A percentile compares a stretch with the other conserved stretches of the same genome.
phyloP scores from a whole-genome alignment of 2,888 invertebrate genomes.

The Arctia plantaginis region DNA sequence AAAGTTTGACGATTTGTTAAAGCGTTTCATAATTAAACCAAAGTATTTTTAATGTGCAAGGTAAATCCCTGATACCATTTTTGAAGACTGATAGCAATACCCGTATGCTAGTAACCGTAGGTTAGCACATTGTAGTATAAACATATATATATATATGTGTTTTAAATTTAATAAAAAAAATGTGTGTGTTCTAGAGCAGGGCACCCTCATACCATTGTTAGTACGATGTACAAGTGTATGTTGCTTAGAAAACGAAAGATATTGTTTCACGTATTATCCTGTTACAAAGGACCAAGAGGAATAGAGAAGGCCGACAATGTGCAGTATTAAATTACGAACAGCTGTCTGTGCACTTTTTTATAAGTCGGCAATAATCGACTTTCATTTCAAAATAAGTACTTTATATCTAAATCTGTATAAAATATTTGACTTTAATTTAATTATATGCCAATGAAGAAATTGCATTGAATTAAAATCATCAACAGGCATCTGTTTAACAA shows the following conservation, averaged over 20 bases:
- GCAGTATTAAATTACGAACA: conserved; percentile 30
- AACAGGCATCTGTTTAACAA: background rate
- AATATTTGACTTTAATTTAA: background rate
- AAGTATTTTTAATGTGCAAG: too few relatives aligned
- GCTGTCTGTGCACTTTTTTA: background rate
- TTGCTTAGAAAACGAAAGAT: conserved; percentile 46
- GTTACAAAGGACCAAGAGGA: conserved; percentile 26
- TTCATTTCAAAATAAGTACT: background rate
- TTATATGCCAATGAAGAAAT: background rate
- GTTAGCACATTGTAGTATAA: too few relatives aligned
- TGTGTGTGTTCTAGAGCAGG: background rate
- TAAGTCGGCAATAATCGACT: background rate
- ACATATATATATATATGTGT: too few relatives aligned
- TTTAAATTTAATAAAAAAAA: too few relatives aligned
- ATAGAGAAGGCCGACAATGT: conserved; percentile 38
- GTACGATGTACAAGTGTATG: conserved; percentile 15
- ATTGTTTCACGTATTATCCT: conserved; percentile 40
- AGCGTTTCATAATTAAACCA: too few relatives aligned
- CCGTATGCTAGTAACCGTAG: too few relatives aligned
- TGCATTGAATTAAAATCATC: background rate
- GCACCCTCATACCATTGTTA: background rate
- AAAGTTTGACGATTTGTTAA: too few relatives aligned
- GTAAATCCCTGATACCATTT: too few relatives aligned
- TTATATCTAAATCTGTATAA: background rate
- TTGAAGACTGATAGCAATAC: too few relatives aligned